A percentile compares a stretch with the other conserved stretches of the same genome.
Conservation (phyloP, 2,888 invertebrate genomes). For the Adelognathus sp. region DNA sequence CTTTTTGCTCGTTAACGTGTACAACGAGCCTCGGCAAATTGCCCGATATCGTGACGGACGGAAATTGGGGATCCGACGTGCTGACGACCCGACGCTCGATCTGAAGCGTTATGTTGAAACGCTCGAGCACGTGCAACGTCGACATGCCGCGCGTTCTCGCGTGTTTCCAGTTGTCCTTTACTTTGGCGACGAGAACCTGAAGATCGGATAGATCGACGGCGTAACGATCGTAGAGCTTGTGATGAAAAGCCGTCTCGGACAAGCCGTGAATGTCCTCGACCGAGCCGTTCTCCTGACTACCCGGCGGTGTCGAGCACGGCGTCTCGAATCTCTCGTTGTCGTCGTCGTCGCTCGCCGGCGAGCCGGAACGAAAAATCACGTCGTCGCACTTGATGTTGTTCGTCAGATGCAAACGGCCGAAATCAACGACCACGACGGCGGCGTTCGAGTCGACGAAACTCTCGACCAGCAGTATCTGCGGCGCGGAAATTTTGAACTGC, state of each 20-base stretch:
- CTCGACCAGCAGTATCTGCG: slow-evolving; percentile 95
- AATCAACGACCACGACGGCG: slow-evolving; percentile 92
- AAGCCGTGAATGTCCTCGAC: slow-evolving; percentile 73
- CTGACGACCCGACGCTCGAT: slow-evolving; percentile 91
- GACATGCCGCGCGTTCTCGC: slow-evolving; percentile 93
- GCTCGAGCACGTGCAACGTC: slow-evolving; percentile 91
- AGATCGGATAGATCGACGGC: slow-evolving; percentile 80
- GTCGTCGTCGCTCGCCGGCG: slow-evolving; percentile 77
- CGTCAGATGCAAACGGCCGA: slow-evolving; percentile 91
- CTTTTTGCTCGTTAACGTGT: slow-evolving; percentile 96
- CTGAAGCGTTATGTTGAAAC: slow-evolving; percentile 84
- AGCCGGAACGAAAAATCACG: slow-evolving; percentile 67
- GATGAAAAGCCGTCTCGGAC: slow-evolving; percentile 85
- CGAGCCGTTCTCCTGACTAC: slow-evolving; percentile 86
- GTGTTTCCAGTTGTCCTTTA: slow-evolving; percentile 94
- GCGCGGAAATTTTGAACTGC: slow-evolving; percentile 95
- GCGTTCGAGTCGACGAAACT: slow-evolving; percentile 89
- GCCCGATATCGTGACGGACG: slow-evolving; percentile 91
- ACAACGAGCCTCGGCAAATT: slow-evolving; percentile 93
- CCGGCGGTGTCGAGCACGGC: slow-evolving; percentile 94
- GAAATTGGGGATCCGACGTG: slow-evolving; percentile 93
- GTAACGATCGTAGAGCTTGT: slow-evolving; percentile 90
- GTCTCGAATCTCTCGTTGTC: slow-evolving; percentile 82
- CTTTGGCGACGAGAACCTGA: slow-evolving; percentile 93
- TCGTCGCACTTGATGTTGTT: slow-evolving; percentile 79